phyloP scores from a whole-genome alignment of 2,797 vertebrate species.

The Leucoraja ocellata region DNA sequence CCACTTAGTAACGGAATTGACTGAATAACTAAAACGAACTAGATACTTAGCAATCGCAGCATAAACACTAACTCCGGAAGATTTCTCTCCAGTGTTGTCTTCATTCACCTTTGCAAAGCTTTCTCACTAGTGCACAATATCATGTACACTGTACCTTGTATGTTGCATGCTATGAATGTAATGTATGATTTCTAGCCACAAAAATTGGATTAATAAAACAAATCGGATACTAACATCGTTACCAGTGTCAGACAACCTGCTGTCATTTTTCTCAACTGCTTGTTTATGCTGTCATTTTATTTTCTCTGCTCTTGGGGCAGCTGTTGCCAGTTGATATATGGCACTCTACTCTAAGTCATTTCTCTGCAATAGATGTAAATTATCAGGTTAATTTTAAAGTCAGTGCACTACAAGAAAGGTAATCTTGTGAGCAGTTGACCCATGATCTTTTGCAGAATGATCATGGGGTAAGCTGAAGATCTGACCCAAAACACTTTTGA shows the following conservation, averaged over 20 bases:
- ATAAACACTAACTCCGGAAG: background rate
- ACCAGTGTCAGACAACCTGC: constrained; percentile 12
- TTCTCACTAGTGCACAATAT: constrained; percentile 2
- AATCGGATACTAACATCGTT: constrained; percentile 16
- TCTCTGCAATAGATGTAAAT: background rate
- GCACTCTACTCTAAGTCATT: background rate
- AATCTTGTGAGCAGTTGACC: too few relatives aligned
- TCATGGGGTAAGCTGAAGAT: background rate
- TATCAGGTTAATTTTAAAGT: too few relatives aligned
- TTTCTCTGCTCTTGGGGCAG: background rate
- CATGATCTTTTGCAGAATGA: background rate
- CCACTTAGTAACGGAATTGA: background rate
- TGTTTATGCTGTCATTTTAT: background rate
- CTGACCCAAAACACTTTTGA: background rate
- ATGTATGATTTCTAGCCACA: constrained; percentile 25
- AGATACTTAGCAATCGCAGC: background rate
- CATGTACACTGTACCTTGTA: constrained; percentile 26
- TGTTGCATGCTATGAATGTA: constrained; percentile 35
- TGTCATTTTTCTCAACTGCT: constrained; percentile 2
- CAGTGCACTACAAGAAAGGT: too few relatives aligned
- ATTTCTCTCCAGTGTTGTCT: background rate
- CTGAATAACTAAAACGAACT: background rate
- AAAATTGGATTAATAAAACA: constrained; percentile 32
- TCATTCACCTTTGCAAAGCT: background rate
- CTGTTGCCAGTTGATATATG: background rate